Base-by-base conservation (phyloP, 1,140 invertebrate species). In the Cotesia glomerata region DNA sequence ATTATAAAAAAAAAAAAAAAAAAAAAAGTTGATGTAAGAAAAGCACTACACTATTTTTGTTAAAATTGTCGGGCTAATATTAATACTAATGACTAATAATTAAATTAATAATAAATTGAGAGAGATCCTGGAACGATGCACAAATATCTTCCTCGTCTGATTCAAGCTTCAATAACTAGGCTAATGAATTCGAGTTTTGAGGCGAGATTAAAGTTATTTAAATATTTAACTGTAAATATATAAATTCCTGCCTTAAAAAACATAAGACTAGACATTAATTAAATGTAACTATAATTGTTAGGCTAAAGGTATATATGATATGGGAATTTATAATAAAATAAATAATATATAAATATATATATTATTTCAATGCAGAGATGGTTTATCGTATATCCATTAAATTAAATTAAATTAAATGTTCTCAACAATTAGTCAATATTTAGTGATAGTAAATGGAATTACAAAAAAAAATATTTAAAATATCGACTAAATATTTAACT, bases 221-320 rank as follows among this genome's bases (percentile, higher is more conserved):
- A 16, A 45, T 45, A 45, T 45, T 45, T 45, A 45, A 78, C 69
- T 81, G 78, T 81, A 81, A 77, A 82, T 82, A 81, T 80, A 80
- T 78, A 85, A 84, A 86, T 81, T 83, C 81, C 84, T 86, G 85
- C 85, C 85, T 86, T 86, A 86, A 81, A 70, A 80, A 84, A 80
- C 80, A 80, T 81, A 86, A 86, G 80, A 86, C 82, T 85, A 85
- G 80, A 80, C 52, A 75, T 65, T 77, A 78, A 82, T 73, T 74
- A 79, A 77, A 32, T 59, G 7, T 69, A 79, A 79, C 76, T 75
- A 76, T 78, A 76, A 70, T 64, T 77, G 78, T 72, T 71, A 75
- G 62, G 69, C 69, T 73, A 64, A 77, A 54, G 35, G 56, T 68
- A 64, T 67, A 4, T 63, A 65, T 72, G 71, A 67, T 26, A 71